These are phyloP conservation scores for Patiria pectinifera DNA, from an alignment of 53 echinoderm and acorn worm genomes.

Conservation along the genomic window DNA sequence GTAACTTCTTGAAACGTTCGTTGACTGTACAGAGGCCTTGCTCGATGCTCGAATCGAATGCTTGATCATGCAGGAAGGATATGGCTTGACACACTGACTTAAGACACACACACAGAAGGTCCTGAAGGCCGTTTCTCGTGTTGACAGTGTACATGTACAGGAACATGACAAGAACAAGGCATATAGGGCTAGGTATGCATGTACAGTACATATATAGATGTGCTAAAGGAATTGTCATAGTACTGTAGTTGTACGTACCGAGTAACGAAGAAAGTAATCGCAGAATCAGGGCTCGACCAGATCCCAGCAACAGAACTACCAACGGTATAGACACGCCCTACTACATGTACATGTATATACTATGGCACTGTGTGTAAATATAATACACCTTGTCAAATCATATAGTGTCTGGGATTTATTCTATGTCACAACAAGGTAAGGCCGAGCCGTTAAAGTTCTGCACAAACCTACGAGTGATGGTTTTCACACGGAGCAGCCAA, in stretches of 20 bases:
- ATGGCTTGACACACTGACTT: too few species aligned
- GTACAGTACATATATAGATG: background rate
- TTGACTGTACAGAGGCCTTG: too few species aligned
- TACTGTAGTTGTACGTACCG: background rate
- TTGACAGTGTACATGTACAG: background rate
- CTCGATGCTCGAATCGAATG: too few species aligned
- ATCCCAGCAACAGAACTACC: background rate
- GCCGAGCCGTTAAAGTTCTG: background rate
- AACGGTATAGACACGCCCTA: background rate
- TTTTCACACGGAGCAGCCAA: background rate
- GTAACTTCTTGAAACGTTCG: too few species aligned
- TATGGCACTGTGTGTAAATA: too few species aligned
- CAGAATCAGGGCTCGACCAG: background rate
- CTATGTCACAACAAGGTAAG: background rate
- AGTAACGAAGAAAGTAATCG: background rate
- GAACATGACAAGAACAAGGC: background rate
- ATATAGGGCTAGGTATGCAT: background rate
- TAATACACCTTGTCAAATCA: background rate
- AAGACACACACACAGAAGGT: too few species aligned
- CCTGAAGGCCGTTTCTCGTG: too few species aligned
- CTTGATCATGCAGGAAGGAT: too few species aligned
- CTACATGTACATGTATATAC: too few species aligned
- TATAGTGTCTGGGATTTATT: background rate
- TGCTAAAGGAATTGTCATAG: too few species aligned
- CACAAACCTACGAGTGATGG: background rate